These are phyloP conservation scores for Ceratina japonica DNA, from an alignment of 1,140 invertebrate genomes.

Conservation along the genomic window DNA sequence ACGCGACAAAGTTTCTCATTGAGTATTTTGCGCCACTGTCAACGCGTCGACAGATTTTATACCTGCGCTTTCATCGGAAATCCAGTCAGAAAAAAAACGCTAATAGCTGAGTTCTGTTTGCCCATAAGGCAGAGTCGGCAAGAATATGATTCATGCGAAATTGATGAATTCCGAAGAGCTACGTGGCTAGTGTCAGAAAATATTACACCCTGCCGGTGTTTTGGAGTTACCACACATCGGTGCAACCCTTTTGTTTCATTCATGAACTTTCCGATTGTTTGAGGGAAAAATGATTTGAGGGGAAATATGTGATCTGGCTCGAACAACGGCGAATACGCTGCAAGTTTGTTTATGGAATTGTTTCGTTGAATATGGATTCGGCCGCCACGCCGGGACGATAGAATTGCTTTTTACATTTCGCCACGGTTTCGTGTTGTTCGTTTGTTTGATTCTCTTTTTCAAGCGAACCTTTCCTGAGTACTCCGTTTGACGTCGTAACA, in stretches of 20 bases:
- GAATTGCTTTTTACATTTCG: not conserved
- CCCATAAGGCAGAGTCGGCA: not conserved
- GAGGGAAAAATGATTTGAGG: not conserved
- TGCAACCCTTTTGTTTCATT: constrained; percentile 4
- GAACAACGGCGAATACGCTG: not conserved
- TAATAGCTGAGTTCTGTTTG: not conserved
- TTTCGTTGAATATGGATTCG: constrained; percentile 16
- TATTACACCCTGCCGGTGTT: too few species aligned
- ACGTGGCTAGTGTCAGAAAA: not conserved
- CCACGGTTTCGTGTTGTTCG: too few species aligned
- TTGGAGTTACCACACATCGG: not conserved
- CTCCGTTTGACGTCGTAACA: too few species aligned
- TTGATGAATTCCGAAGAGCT: not conserved
- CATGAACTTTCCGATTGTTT: not conserved
- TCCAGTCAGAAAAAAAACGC: not conserved
- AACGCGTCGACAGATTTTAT: constrained; percentile 10
- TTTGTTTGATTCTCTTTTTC: too few species aligned
- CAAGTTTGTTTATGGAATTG: constrained; percentile 9
- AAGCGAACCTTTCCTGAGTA: too few species aligned
- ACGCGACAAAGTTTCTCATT: constrained; percentile 42
- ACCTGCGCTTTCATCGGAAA: constrained; percentile 7
- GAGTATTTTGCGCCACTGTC: constrained; percentile 35
- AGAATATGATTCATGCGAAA: constrained; percentile 37
- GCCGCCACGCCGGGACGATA: not conserved
- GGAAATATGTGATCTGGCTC: not conserved